These are phyloP conservation scores for Priapulus caudatus DNA, from an alignment of 2,888 invertebrate species.

Conservation along the genomic window DNA sequence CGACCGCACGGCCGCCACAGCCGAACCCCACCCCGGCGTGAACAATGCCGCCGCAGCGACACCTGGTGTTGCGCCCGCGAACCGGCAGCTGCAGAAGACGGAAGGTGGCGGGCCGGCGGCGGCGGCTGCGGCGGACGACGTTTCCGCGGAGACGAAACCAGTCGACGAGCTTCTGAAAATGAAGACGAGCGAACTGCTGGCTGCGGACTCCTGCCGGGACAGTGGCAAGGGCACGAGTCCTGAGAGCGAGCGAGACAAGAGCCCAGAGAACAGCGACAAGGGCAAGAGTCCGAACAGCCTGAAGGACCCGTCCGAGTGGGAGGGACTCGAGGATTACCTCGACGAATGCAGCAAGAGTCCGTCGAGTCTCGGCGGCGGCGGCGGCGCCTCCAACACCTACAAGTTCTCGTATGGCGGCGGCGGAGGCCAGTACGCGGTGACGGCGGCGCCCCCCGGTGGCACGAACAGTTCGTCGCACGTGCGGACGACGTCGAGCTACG, in stretches of 20 bases:
- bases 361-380: too few relatives aligned
- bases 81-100: background rate
- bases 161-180: too few relatives aligned
- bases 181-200: conserved; percentile 1
- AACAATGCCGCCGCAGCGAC: background rate
- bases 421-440: too few relatives aligned
- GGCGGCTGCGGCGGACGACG: too few relatives aligned
- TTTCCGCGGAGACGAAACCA: too few relatives aligned
- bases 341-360: conserved; percentile 1
- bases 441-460: too few relatives aligned
- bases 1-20: background rate
- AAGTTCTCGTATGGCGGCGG: too few relatives aligned
- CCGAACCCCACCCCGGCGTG: background rate
- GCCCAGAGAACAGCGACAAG: conserved; percentile 1
- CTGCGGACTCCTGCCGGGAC: background rate
- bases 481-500: too few relatives aligned
- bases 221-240: conserved; percentile 3
- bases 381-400: too few relatives aligned
- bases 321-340: background rate
- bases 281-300: conserved; percentile 1
- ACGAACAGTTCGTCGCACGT: too few relatives aligned
- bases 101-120: too few relatives aligned
- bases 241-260: conserved; percentile 1
- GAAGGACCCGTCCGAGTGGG: background rate
- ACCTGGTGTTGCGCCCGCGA: background rate